These are phyloP conservation scores for Calliopsis andreniformis DNA, from an alignment of 1,140 invertebrate species.

Conservation along the genomic window DNA sequence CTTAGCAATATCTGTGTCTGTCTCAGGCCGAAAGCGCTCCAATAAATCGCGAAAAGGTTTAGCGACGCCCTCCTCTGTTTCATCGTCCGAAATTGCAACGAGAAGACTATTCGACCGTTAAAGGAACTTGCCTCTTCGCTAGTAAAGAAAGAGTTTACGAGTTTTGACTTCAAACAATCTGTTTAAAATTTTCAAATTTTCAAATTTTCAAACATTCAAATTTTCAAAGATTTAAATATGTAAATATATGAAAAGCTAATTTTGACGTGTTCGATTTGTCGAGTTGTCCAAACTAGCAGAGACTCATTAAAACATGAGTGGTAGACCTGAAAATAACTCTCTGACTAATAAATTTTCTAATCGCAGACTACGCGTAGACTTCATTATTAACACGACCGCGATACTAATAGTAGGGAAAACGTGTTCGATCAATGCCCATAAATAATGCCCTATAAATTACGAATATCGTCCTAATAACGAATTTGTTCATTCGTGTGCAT, in stretches of 20 bases:
- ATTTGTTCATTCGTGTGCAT: not conserved
- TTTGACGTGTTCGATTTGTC: too few relatives aligned
- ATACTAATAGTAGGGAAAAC: not conserved
- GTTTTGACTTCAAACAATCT: too few relatives aligned
- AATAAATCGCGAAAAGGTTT: constrained; percentile 18
- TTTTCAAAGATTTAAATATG: too few relatives aligned
- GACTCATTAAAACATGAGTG: too few relatives aligned
- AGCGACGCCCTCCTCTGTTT: not conserved
- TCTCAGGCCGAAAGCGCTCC: not conserved
- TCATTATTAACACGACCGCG: not conserved
- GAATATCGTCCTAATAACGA: constrained; percentile 15
- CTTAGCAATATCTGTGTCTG: not conserved
- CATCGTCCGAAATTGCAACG: not conserved
- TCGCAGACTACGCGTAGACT: not conserved
- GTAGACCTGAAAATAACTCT: too few relatives aligned
- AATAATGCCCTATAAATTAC: not conserved
- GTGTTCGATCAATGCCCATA: constrained; percentile 21
- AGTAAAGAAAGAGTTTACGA: not conserved
- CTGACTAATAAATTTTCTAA: too few relatives aligned
- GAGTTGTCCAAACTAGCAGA: too few relatives aligned
- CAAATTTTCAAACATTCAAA: too few relatives aligned
- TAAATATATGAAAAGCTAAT: too few relatives aligned
- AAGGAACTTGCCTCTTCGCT: not conserved
- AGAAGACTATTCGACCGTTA: not conserved
- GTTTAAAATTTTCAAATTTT: too few relatives aligned